Base-by-base conservation (phyloP, 2,797 vertebrate species). In the Menidia menidia region DNA sequence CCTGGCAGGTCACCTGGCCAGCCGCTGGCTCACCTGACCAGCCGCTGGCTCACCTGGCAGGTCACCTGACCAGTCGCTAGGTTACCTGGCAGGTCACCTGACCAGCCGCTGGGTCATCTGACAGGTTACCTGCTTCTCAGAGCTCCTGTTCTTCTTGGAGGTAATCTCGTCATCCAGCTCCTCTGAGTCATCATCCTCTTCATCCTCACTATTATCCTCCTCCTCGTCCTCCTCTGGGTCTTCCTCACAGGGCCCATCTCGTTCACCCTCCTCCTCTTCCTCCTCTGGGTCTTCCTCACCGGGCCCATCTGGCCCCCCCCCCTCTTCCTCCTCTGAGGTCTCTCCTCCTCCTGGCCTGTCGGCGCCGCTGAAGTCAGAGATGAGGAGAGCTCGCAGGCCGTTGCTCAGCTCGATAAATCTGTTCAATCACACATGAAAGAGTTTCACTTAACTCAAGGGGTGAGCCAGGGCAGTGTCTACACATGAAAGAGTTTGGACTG, bases 371-470 rank as follows among this genome's bases (percentile, higher is more conserved):
- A 96, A 88, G 91, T 98, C 97, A 10, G 97, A 98, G 92, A 98
- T 96, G 86, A 99, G 95, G 62, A 99, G 94, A 33, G 90, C 96
- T 88, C 94, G 87, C 64, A 99, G 94, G 75, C 96, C 96, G 73
- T 98, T 98, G 11, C 85, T 92, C 78, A 99, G 92, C 80, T 94
- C 93, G 60, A 98, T 95, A 88, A 94, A 97, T 71, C 97, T 99
- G 89, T 33, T 52, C 10, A 10, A 39, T 39, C 35, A 39, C 35
- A 39, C 35, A 7, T 39, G 35, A 39, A 10, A 7, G 2, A 5
- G 35, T 9, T 39, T 39, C 9, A 39, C 35, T 39, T 9, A 39
- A 39, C 35, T 39, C 35, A 25, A 25, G 25, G 25, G 25, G 25
- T 25, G 25, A 25, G 25, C 25, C 25, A 25, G 25, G 25, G 25